Conservation (phyloP, 2,888 invertebrate species). For the Drosophila macrothrix region DNA sequence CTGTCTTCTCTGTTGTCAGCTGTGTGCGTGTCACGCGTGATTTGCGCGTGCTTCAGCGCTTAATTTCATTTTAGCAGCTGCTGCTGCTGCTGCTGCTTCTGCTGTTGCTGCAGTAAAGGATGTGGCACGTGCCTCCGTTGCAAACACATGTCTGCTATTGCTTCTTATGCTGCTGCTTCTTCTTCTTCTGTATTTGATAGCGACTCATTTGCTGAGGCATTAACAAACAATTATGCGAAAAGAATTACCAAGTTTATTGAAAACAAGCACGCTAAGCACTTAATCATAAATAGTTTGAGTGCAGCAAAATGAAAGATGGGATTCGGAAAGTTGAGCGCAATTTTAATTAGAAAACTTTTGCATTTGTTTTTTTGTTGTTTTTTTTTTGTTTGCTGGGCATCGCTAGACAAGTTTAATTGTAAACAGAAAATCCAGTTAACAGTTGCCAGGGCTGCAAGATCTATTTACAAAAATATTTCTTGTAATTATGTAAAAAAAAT, state of each 20-base stretch:
- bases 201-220: slow-evolving; percentile 61
- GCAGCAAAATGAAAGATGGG: slow-evolving; percentile 22
- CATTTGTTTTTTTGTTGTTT: slow-evolving; percentile 55
- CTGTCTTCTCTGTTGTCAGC: neutral
- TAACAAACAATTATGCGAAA: slow-evolving; percentile 61
- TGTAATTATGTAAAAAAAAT: neutral
- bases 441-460: slow-evolving; percentile 25
- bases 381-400: slow-evolving; percentile 16
- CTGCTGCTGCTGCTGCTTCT: slow-evolving; percentile 20
- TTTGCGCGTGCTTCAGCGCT: slow-evolving; percentile 57
- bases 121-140: slow-evolving; percentile 28
- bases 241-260: slow-evolving; percentile 26
- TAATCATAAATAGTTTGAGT: slow-evolving; percentile 46
- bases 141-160: slow-evolving; percentile 9
- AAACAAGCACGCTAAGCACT: slow-evolving; percentile 21
- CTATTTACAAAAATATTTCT: neutral
- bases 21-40: slow-evolving; percentile 66
- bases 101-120: slow-evolving; percentile 21
- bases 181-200: slow-evolving; percentile 26
- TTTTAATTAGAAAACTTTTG: slow-evolving; percentile 76
- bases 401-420: slow-evolving; percentile 38
- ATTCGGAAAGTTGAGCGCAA: slow-evolving; percentile 54
- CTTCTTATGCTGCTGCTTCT: neutral
- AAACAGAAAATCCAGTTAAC: slow-evolving; percentile 12
- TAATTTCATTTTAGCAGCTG: slow-evolving; percentile 64